Percentiles rank a stretch among this genome's conserved stretches.
phyloP scores from a whole-genome alignment of 2,888 invertebrate species.

The Barypeithes pellucidus region DNA sequence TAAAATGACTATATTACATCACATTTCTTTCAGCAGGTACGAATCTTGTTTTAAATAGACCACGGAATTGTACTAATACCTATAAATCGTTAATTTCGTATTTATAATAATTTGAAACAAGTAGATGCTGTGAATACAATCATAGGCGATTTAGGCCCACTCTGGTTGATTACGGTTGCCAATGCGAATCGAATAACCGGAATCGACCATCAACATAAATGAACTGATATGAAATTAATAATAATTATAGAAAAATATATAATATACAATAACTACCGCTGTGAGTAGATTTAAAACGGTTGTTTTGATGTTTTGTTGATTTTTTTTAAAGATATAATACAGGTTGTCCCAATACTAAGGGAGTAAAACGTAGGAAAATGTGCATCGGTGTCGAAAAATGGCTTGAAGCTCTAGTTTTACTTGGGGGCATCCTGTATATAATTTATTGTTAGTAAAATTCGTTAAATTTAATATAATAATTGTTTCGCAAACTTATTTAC shows the following conservation, averaged over 20 bases:
- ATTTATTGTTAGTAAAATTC: not conserved
- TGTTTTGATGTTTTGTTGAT: too few species aligned
- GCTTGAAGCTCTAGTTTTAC: too few species aligned
- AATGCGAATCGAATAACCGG: too few species aligned
- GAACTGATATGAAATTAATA: slow-evolving; percentile 7
- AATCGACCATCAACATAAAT: not conserved
- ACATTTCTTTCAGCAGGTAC: too few species aligned
- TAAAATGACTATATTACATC: too few species aligned
- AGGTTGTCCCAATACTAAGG: too few species aligned
- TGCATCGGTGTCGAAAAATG: too few species aligned
- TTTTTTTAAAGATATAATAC: too few species aligned
- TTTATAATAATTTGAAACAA: slow-evolving; percentile 7
- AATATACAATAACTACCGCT: slow-evolving; percentile 1
- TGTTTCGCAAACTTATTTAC: too few species aligned
- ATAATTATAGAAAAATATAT: slow-evolving; percentile 1
- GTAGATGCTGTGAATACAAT: slow-evolving; percentile 18
- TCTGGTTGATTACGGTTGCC: too few species aligned
- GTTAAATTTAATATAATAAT: not conserved
- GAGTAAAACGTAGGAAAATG: too few species aligned
- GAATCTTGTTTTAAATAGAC: too few species aligned
- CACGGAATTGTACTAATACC: not conserved
- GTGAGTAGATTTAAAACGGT: slow-evolving; percentile 17
- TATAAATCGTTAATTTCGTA: not conserved
- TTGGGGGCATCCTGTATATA: not conserved
- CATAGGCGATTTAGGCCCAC: not conserved